phyloP scores from a whole-genome alignment of 2,888 invertebrate species.

The Nematopogon swammerdamellus region DNA sequence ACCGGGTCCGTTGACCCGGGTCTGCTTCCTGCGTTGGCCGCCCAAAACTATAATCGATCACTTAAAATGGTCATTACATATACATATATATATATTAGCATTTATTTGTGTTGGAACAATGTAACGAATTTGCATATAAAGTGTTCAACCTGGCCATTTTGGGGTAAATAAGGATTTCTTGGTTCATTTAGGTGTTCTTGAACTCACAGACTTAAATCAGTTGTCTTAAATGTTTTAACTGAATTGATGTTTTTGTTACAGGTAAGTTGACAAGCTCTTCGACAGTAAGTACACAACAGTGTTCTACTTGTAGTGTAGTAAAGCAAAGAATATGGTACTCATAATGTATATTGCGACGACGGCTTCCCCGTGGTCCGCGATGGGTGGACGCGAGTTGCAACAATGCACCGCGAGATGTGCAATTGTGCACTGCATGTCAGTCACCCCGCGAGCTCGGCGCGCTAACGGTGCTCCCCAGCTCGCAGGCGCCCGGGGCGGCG shows the following conservation, averaged over 20 bases:
- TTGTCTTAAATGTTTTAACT: no score
- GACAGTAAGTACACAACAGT: no score
- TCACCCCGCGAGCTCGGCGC: neutral
- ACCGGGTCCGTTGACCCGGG: slow-evolving; percentile 33
- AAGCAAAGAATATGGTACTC: no score
- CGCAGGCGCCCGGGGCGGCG: no score
- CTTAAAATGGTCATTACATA: slow-evolving; percentile 25
- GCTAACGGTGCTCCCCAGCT: neutral
- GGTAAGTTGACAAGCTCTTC: no score
- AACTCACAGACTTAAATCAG: neutral
- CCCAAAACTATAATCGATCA: slow-evolving; percentile 29
- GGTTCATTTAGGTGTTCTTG: neutral
- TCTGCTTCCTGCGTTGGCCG: slow-evolving; percentile 39
- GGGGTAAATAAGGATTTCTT: no score
- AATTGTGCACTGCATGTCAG: neutral
- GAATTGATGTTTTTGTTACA: no score
- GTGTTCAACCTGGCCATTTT: slow-evolving; percentile 17
- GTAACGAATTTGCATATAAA: slow-evolving; percentile 33
- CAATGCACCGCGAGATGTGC: neutral
- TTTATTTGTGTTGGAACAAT: slow-evolving; percentile 41
- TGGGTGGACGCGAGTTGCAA: neutral
- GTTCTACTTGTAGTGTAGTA: no score
- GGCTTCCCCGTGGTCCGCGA: no score
- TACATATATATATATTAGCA: slow-evolving; percentile 19
- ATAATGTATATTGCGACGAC: no score